These are phyloP conservation scores for Crypturellus tataupa DNA, from an alignment of 2,797 vertebrate genomes.

Conservation along the genomic window DNA sequence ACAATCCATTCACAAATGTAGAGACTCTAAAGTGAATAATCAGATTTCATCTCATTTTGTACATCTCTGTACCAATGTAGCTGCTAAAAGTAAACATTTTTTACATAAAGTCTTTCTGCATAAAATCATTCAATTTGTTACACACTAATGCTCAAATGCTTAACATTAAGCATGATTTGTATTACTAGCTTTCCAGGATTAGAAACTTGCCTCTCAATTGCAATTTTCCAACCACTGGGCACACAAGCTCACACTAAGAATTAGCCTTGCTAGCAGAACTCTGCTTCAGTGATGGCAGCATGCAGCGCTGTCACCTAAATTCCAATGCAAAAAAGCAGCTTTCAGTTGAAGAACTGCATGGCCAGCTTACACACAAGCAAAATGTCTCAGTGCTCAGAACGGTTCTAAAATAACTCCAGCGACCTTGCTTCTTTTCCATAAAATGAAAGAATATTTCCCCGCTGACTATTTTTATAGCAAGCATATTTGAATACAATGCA, in stretches of 20 bases:
- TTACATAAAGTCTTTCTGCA: background rate
- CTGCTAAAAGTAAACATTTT: background rate
- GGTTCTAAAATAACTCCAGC: slow-evolving; percentile 44
- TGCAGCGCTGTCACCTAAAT: background rate
- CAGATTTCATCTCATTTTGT: background rate
- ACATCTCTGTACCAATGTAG: background rate
- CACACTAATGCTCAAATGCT: background rate
- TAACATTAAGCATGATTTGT: background rate
- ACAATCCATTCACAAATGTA: background rate
- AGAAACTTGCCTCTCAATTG: slow-evolving; percentile 23
- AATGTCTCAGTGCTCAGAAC: background rate
- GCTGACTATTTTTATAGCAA: slow-evolving; percentile 63
- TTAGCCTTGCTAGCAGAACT: background rate
- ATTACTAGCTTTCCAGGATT: background rate
- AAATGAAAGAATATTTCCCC: slow-evolving; percentile 59
- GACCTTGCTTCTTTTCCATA: slow-evolving; percentile 57
- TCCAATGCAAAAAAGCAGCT: background rate
- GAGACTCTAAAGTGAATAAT: background rate
- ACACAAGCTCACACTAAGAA: background rate
- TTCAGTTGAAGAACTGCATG: background rate
- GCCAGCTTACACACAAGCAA: background rate
- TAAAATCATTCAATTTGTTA: background rate
- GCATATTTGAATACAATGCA: slow-evolving; percentile 69
- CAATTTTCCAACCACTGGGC: background rate
- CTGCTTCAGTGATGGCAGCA: background rate